These are phyloP conservation scores for Glossophaga mutica DNA, from an alignment of 2,797 vertebrate genomes.

Conservation along the genomic window DNA sequence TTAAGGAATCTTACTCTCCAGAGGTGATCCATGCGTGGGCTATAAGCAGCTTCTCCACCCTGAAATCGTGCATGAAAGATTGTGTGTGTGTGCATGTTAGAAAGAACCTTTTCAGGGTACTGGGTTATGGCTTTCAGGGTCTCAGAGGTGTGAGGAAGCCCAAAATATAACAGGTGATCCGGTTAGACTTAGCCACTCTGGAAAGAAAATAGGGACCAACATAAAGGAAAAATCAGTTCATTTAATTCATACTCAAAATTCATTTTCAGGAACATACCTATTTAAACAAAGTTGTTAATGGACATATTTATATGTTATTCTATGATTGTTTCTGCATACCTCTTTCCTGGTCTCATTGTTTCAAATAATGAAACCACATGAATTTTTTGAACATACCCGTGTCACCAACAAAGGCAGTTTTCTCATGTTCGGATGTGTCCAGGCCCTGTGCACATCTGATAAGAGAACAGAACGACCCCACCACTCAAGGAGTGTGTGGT, in stretches of 20 bases:
- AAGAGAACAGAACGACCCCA: background rate
- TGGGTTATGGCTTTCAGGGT: background rate
- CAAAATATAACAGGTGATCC: background rate
- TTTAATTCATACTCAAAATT: conserved; percentile 12
- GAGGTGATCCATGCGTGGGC: background rate
- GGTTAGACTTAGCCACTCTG: background rate
- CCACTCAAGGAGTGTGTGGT: background rate
- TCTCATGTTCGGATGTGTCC: background rate
- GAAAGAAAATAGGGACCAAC: background rate
- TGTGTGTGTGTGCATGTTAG: background rate
- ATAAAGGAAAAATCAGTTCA: background rate
- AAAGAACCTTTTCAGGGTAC: background rate
- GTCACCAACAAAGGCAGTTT: background rate
- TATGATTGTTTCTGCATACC: background rate
- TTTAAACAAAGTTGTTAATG: background rate
- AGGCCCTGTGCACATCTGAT: background rate
- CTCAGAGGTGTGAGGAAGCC: background rate
- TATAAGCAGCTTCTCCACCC: background rate
- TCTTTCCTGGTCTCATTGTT: background rate
- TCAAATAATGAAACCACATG: background rate
- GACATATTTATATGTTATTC: background rate
- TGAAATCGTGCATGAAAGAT: background rate
- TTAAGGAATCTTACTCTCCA: background rate
- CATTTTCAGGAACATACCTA: background rate
- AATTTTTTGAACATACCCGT: background rate